Base-by-base conservation (phyloP, 2,888 invertebrate species). In the Epinotia brunnichana region DNA sequence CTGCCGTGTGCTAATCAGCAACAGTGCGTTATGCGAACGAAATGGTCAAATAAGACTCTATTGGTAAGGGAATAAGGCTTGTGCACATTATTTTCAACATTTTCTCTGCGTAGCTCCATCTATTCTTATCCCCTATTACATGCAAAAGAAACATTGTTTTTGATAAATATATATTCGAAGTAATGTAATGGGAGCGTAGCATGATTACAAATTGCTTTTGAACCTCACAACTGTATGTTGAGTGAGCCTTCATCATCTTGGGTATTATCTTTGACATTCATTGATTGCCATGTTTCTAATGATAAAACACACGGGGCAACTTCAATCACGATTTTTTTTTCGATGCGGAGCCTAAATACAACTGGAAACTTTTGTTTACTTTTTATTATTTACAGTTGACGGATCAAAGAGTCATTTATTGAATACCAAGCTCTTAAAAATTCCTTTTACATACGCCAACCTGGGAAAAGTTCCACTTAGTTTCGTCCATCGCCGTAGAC, bases 401-500 rank as follows among this genome's bases (percentile, higher is more conserved):
- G 82, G 82, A 84, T 85, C 79, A 84, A 83, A 87, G 83, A 81
- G 81, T 82, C 81, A 81, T 80, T 81, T 87, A 80, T 79, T 79
- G 82, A 87, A 81, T 85, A 87, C 81, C 83, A 80, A 85, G 86
- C 83, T 86, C 88, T 89, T 88, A 86, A 89, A 86, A 88, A 90
- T 89, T 90, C 87, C 89, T 91, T 91, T 90, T 90, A 88, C 87
- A 82, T 84, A 82, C 84, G 84, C 80, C 87, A 84, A 90, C 89
- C 87, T 89, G 88, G 86, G 85, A 85, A 87, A 90, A 90, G 89
- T 91, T 91, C 87, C 87, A 87, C 89, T 90, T 88, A 89, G 91
- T 90, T 91, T 88, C 85, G 83, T 83, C 81, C 83, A 85, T 82
- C 84, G 83, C 81, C 84, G 86, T 35, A 56, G 61, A 69, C 62